phyloP scores from a whole-genome alignment of 2,113 vertebrate genomes.

The Fukomys damarensis region DNA sequence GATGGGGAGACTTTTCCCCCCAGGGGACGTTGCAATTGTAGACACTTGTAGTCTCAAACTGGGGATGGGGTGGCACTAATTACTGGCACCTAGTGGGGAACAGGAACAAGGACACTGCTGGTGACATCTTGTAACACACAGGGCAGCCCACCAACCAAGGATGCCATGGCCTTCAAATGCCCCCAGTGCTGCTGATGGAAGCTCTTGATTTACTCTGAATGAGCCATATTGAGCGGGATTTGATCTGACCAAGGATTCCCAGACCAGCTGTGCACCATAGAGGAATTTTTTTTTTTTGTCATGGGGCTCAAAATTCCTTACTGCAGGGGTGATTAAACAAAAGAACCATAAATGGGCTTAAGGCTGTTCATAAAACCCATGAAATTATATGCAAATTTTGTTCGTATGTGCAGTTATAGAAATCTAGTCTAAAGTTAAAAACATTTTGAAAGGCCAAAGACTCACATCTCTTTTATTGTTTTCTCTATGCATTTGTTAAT shows the following conservation, averaged over 20 bases:
- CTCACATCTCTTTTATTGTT: background rate
- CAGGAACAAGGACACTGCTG: background rate
- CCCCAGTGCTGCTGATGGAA: background rate
- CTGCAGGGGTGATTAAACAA: constrained; percentile 53
- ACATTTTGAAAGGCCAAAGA: constrained; percentile 15
- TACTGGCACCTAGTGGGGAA: background rate
- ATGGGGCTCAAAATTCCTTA: constrained; percentile 7
- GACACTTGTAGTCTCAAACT: background rate
- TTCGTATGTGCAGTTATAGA: constrained; percentile 60
- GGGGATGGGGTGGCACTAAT: background rate
- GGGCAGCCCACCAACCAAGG: background rate
- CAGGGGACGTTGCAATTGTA: background rate
- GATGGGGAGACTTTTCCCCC: background rate
- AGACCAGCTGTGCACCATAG: background rate
- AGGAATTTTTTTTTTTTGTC: constrained; percentile 49
- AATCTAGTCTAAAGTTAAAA: constrained; percentile 34
- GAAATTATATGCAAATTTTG: constrained; percentile 76
- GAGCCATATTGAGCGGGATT: background rate
- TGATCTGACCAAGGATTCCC: background rate
- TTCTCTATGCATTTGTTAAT: background rate
- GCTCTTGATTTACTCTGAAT: background rate
- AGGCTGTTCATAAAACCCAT: constrained; percentile 59
- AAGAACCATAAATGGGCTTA: constrained; percentile 56
- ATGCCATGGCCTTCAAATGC: background rate
- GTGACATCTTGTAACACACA: background rate